A percentile compares a stretch with the other conserved stretches of the same genome.
phyloP scores from a whole-genome alignment of 2,888 invertebrate genomes.

The Ochlodes sylvanus region DNA sequence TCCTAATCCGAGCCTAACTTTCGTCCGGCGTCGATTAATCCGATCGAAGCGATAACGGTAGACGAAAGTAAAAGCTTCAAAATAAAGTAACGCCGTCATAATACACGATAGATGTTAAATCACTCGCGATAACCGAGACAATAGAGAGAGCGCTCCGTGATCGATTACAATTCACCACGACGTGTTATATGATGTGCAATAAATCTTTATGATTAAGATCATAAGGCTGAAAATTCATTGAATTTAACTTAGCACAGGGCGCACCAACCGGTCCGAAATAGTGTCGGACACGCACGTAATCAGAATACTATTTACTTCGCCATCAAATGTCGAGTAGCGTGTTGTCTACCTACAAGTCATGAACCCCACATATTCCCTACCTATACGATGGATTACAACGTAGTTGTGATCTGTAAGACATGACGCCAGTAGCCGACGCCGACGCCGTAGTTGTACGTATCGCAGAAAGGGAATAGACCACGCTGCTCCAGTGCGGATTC shows the following conservation, averaged over 20 bases:
- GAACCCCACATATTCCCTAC: not conserved
- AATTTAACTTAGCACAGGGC: not conserved
- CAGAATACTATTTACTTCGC: constrained; percentile 4
- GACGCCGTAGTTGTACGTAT: too few species aligned
- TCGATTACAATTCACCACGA: constrained; percentile 56
- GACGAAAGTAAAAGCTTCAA: constrained; percentile 61
- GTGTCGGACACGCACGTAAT: constrained; percentile 20
- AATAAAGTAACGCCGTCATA: constrained; percentile 54
- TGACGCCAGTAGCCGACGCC: too few species aligned
- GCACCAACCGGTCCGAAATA: constrained; percentile 16
- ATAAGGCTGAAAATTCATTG: constrained; percentile 14
- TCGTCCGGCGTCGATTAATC: constrained; percentile 23
- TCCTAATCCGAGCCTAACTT: constrained; percentile 20
- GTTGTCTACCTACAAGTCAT: not conserved
- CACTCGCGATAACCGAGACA: constrained; percentile 65
- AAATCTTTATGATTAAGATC: not conserved
- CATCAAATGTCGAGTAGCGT: not conserved
- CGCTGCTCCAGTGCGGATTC: too few species aligned
- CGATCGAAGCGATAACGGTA: constrained; percentile 32
- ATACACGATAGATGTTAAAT: constrained; percentile 59
- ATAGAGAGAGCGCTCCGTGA: constrained; percentile 70
- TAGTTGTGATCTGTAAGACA: too few species aligned
- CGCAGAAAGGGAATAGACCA: too few species aligned
- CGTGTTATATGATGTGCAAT: not conserved
- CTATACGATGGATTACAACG: not conserved